These are phyloP conservation scores for Setipinna tenuifilis DNA, from an alignment of 2,797 vertebrate genomes.

Conservation along the genomic window DNA sequence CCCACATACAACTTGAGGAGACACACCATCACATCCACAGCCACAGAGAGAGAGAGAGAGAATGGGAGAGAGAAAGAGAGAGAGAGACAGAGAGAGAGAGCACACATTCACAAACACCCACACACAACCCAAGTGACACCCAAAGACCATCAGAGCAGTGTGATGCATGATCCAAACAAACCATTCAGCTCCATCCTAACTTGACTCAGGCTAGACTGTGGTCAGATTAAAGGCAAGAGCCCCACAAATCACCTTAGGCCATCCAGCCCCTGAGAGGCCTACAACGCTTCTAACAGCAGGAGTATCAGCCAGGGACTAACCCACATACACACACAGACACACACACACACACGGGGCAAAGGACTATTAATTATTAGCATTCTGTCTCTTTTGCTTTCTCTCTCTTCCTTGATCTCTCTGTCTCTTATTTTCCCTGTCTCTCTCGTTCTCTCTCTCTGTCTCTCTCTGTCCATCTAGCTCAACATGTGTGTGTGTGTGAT, in stretches of 20 bases:
- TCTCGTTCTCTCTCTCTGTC: neutral
- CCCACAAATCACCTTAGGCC: slow-evolving; percentile 8
- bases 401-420: neutral
- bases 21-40: neutral
- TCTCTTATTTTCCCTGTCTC: neutral
- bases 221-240: slow-evolving; percentile 6
- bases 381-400: neutral
- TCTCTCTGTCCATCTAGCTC: too few species aligned
- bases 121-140: neutral
- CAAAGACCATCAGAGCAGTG: neutral
- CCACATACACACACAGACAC: neutral
- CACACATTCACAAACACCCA: neutral
- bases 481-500: neutral
- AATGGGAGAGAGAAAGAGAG: too few species aligned
- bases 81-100: neutral
- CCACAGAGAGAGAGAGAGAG: neutral
- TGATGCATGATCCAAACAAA: neutral
- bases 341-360: neutral
- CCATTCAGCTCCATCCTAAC: neutral
- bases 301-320: neutral
- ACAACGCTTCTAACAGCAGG: neutral
- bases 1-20: neutral
- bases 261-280: neutral
- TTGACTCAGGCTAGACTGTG: neutral
- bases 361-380: neutral